Evolutionary conservation across 2,797 vertebrate species (phyloP).

Genomic region (Chloroceryle inda): DNA sequence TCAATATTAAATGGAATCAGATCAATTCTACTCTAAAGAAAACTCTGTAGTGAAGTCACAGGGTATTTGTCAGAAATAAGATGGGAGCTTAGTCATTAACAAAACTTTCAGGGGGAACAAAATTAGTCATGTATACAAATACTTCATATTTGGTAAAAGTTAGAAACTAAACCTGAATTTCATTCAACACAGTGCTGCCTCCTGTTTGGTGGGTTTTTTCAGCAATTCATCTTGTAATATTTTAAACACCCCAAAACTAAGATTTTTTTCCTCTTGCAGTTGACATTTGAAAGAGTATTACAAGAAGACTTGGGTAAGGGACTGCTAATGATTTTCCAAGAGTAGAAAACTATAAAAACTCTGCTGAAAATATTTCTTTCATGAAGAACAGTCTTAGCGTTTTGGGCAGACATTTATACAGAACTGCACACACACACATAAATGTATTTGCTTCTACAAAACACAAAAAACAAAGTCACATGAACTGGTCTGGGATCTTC

Average conservation of each 20-base stretch:
- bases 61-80: neutral
- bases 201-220: neutral
- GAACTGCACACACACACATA: neutral
- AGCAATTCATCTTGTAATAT: neutral
- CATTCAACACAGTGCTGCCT: neutral
- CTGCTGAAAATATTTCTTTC: neutral
- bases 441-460: neutral
- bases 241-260: neutral
- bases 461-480: neutral
- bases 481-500: neutral
- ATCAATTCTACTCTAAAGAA: neutral
- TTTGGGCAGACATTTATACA: neutral
- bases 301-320: neutral
- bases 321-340: neutral
- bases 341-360: neutral
- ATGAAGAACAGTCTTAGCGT: neutral
- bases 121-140: neutral
- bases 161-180: neutral
- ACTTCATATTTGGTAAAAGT: neutral
- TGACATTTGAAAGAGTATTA: neutral
- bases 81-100: neutral
- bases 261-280: neutral
- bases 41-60: neutral
- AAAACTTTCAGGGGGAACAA: neutral
- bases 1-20: neutral